Evolutionary conservation across 1,140 invertebrate genomes (phyloP), one percentile per base, ranked within the genome.

Genomic region (Oreohelix idahoensis): DNA sequence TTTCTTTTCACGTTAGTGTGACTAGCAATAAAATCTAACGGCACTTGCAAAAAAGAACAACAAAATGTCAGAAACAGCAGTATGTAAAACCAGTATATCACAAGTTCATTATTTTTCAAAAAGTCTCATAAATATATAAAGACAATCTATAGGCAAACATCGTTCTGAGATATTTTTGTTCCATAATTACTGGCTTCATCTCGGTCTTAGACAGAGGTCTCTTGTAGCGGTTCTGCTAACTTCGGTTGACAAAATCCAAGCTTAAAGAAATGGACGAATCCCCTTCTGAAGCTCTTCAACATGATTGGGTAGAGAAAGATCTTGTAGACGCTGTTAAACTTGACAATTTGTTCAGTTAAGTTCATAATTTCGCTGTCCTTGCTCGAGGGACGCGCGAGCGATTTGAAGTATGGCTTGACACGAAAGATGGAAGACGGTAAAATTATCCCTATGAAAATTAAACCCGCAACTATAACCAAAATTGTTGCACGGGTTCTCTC

Each of bases 281-380:
- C 80, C 5, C 35, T 0, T 1, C 80, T 42, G 51, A 82, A 82
- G 32, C 36, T 36, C 26, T 23, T 73, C 58, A 82, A 36, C 29
- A 75, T 38, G 11, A 75, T 23, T 17, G 73, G 38, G 29, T 82
- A 82, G 4, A 82, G 51, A 38, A 82, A 82, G 29, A 82, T 35
- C 49, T 82, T 82, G 51, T 74, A 73, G 4, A 75, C 63, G 35
- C 70, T 75, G 71, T 82, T 82, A 36, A 82, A 53, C 70, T 82
- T 75, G 42, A 75, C 80, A 53, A 69, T 29, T 0, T 53, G 36
- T 66, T 82, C 80, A 36, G 51, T 17, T 15, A 82, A 13, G 13
- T 26, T n/a, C 70, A 58, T 73, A 5, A 63, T 58, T 29, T 74
- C 32, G 1, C 71, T 82, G 42, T 82, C 80, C 26, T n/a, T 29